Conservation (phyloP, 2,797 vertebrate species). For the Catharus ustulatus region DNA sequence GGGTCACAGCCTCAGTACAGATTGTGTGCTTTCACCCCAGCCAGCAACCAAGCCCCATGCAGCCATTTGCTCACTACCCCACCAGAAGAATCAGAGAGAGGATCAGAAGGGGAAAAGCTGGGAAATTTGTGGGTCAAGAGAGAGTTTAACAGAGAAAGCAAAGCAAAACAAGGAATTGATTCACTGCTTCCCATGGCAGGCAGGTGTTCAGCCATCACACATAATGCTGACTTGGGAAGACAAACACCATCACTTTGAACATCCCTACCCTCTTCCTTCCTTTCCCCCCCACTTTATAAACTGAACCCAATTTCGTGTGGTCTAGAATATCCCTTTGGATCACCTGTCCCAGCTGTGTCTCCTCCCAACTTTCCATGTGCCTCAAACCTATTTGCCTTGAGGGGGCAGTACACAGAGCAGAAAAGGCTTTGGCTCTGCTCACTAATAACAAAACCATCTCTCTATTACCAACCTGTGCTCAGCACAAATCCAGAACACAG, state of each 20-base stretch:
- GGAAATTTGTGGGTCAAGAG: background rate
- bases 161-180: background rate
- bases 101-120: background rate
- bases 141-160: background rate
- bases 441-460: background rate
- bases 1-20: constrained; percentile 7
- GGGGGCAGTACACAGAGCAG: fast-evolving
- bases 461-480: background rate
- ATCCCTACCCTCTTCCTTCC: background rate
- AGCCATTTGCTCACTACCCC: background rate
- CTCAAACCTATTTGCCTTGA: background rate
- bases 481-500: background rate
- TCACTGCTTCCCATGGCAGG: background rate
- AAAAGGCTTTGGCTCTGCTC: background rate
- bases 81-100: background rate
- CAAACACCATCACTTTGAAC: background rate
- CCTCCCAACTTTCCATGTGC: background rate
- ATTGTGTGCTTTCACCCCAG: background rate
- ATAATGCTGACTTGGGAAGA: background rate
- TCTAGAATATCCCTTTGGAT: background rate
- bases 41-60: background rate
- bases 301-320: background rate
- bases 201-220: background rate
- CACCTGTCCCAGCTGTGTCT: background rate
- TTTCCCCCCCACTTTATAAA: background rate